Base-by-base conservation (phyloP, 2,888 invertebrate genomes). In the Drosophila falleni region DNA sequence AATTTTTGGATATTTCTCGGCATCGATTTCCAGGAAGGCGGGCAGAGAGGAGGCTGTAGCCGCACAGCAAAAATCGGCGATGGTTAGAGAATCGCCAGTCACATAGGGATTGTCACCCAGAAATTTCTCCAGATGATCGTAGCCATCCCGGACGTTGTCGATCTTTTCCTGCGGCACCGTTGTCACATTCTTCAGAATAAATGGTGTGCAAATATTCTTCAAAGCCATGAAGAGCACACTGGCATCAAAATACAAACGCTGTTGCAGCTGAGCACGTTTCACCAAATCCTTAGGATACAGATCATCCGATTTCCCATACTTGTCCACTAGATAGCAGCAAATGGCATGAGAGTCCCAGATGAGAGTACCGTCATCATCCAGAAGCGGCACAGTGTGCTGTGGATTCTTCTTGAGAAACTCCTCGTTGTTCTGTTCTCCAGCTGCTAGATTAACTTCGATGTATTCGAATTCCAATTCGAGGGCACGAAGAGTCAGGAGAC, bases 401-500 rank as follows among this genome's bases (percentile, higher is more conserved):
- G 95, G 94, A 85, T 95, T 95, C 74, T 95, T 81, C 46, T 90
- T 78, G 1, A 79, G 46, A 47, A 62, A 92, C 9, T 87, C 90
- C 10, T 81, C 78, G 0, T 55, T 66, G 4, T 63, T 15, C 5
- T 91, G 87, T 50, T 92, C 90, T 1, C 74, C 70, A 1, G 53
- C 29, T n/a, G 60, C 6, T 0, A 88, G 37, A 42, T 89, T 58
- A 0, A 89, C 73, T 11, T 73, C 49, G 13, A 69, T 78, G 47
- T 65, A 86, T 15, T 86, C 76, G 33, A 68, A 89, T 3, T 95
- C 93, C 35, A 96, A 90, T 0, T 94, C 95, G 5, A 96, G 75
- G 9, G 94, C 94, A 69, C 94, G 94, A 2, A 95, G 95, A 0
- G 94, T 93, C 41, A 96, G 90, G 41, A 94, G 91, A 9, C 94